Base-by-base conservation (phyloP, 2,797 vertebrate species). In the Adrianichthys oophorus region DNA sequence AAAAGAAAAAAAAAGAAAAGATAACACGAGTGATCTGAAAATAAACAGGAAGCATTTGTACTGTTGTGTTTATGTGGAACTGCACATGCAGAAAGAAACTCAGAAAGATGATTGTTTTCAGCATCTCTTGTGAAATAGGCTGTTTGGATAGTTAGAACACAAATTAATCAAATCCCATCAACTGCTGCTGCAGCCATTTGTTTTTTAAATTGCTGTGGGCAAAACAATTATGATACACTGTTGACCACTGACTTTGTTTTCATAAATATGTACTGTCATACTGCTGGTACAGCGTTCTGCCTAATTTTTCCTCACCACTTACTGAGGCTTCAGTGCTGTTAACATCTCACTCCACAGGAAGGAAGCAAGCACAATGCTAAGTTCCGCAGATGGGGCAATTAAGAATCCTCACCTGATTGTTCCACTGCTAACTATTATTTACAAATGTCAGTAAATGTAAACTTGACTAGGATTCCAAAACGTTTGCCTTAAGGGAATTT, bases 101-200 rank as follows among this genome's bases (percentile, higher is more conserved):
- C 32, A 12, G 32, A 37, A 37, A 37, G 32, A 37, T 37, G 32
- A 37, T 37, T 37, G 32, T 37, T 37, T 37, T 37, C 32, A 37
- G 32, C 10, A 37, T 76, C 52, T 58, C 48, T 24, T 18, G 51
- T 53, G 65, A 48, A 17, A 32, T n/a, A 15, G 26, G 29, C 21
- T 21, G 53, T 59, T 63, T 68, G 24, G 53, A 7, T 49, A 32
- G 37, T 42, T 32, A 51, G 21, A 18, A 41, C 47, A 55, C 37
- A 72, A 68, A 64, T 45, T 32, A 72, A 71, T 63, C 43, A 61
- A 24, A 65, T 40, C n/a, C 7, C 55, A 44, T 52, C 1, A 32
- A 52, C 43, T 52, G 3, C 50, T 19, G 7, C 46, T 50, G 48
- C 12, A 48, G 10, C 46, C 7, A 49, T 64, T 50, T 23, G 19